Percentiles rank a stretch among this genome's conserved stretches.
phyloP scores from a whole-genome alignment of 1,140 invertebrate genomes.

The Cotesia chilonis region DNA sequence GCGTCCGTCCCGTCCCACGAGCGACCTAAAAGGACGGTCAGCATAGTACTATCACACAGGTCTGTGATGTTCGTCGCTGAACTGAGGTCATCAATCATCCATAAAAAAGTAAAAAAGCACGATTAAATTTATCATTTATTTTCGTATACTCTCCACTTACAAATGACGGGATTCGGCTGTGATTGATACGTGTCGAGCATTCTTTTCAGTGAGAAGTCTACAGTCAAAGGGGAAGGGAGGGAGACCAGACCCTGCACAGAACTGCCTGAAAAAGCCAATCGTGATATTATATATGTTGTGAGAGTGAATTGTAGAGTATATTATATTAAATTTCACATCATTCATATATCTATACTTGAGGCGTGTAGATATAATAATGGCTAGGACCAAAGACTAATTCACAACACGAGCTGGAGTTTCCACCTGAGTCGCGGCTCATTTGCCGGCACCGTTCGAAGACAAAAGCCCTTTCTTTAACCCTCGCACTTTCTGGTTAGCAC shows the following conservation, averaged over 20 bases:
- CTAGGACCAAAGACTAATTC: slow-evolving; percentile 41
- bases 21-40: background rate
- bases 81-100: slow-evolving; percentile 29
- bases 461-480: slow-evolving; percentile 42
- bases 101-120: background rate
- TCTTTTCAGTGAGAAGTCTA: slow-evolving; percentile 19
- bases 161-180: slow-evolving; percentile 31
- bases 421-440: slow-evolving; percentile 39
- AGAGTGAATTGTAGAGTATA: slow-evolving; percentile 28
- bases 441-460: slow-evolving; percentile 48
- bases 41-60: too few relatives aligned
- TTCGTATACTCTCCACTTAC: slow-evolving; percentile 21
- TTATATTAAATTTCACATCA: too few relatives aligned
- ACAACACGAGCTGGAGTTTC: slow-evolving; percentile 30
- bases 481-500: slow-evolving; percentile 1
- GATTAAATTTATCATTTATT: slow-evolving; percentile 5
- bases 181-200: slow-evolving; percentile 33
- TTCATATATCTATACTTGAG: background rate
- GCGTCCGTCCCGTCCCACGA: background rate
- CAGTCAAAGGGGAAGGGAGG: slow-evolving; percentile 28
- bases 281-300: slow-evolving; percentile 7
- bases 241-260: background rate
- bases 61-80: slow-evolving; percentile 16
- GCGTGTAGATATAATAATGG: too few relatives aligned
- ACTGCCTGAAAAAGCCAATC: slow-evolving; percentile 14